Evolutionary conservation across 1,140 invertebrate species (phyloP).

Genomic region (Vanessa tameamea): DNA sequence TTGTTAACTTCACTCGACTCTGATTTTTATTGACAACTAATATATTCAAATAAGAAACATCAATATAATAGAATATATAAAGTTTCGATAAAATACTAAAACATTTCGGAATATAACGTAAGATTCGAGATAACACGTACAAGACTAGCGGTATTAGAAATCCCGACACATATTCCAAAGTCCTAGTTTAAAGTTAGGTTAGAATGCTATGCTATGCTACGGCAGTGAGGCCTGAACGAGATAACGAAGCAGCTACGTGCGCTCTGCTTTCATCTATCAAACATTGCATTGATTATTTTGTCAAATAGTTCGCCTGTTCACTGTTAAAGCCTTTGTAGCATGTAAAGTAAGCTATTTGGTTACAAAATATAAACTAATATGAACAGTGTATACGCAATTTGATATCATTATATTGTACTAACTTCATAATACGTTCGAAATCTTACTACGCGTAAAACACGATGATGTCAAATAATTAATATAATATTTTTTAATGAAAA

Average conservation of each 20-base stretch:
- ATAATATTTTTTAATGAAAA: no score
- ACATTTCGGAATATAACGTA: neutral
- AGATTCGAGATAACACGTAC: slow-evolving; percentile 10
- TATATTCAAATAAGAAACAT: neutral
- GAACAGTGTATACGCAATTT: neutral
- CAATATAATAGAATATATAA: neutral
- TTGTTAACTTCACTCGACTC: no score
- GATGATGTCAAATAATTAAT: no score
- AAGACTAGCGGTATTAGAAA: slow-evolving; percentile 15
- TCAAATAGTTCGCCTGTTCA: slow-evolving; percentile 32
- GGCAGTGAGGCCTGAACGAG: slow-evolving; percentile 26
- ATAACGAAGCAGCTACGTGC: slow-evolving; percentile 36
- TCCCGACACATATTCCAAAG: slow-evolving; percentile 22
- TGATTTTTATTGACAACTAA: no score
- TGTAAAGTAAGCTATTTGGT: neutral
- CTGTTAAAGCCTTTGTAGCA: neutral
- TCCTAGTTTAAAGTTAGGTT: slow-evolving; percentile 26
- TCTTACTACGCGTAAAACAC: no score
- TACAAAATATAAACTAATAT: neutral
- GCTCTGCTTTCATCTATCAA: slow-evolving; percentile 34
- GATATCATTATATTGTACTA: no score
- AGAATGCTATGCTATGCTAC: slow-evolving; percentile 15
- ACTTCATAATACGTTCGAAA: no score
- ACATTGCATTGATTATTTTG: slow-evolving; percentile 42
- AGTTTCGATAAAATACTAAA: neutral